Conservation (phyloP, 2,888 invertebrate species). For the Tillus elongatus region DNA sequence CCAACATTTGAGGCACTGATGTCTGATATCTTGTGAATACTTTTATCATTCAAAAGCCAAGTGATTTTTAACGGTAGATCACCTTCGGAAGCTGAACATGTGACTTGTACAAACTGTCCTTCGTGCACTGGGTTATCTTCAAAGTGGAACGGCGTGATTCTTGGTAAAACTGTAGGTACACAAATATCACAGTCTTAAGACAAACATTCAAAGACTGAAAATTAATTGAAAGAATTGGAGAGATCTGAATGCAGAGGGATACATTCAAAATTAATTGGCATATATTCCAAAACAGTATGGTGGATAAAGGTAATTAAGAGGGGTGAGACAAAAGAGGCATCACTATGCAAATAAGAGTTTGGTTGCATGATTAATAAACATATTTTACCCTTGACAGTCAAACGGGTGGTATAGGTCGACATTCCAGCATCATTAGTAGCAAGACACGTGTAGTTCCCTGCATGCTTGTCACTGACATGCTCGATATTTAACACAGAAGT, state of each 20-base stretch:
- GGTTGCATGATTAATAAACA: too few species aligned
- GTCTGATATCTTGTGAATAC: constrained; percentile 46
- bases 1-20: constrained; percentile 43
- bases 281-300: too few species aligned
- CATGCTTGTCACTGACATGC: constrained; percentile 46
- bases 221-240: too few species aligned
- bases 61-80: constrained; percentile 61
- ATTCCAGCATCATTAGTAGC: constrained; percentile 49
- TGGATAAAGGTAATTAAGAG: too few species aligned
- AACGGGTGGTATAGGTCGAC: constrained; percentile 42
- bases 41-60: constrained; percentile 63
- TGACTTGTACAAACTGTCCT: constrained; percentile 58
- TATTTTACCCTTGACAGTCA: constrained; percentile 52
- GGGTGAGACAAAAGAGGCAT: too few species aligned
- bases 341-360: too few species aligned
- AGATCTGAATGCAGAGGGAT: too few species aligned
- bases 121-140: constrained; percentile 54
- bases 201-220: not conserved
- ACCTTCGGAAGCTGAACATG: constrained; percentile 60
- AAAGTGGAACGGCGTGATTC: constrained; percentile 46
- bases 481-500: constrained; percentile 57
- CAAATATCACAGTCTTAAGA: too few species aligned
- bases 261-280: too few species aligned
- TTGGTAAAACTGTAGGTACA: constrained; percentile 69
- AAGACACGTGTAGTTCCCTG: constrained; percentile 51